These are phyloP conservation scores for Gerris lacustris DNA, from an alignment of 2,888 invertebrate species.

Conservation along the genomic window DNA sequence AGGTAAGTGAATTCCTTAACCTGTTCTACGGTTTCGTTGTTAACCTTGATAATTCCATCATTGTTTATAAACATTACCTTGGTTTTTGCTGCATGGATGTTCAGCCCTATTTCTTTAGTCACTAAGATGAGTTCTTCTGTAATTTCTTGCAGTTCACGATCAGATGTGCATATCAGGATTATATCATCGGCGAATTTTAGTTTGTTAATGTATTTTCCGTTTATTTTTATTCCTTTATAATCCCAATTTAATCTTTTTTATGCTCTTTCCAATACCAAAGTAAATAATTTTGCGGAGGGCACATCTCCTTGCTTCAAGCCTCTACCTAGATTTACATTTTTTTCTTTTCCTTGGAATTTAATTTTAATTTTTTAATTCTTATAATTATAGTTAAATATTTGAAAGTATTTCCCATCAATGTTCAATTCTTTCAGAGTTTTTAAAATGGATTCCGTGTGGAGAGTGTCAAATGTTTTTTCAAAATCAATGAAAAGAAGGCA, in stretches of 20 bases:
- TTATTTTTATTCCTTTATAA: not conserved
- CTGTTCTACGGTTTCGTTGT: not conserved
- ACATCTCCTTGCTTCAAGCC: too few relatives aligned
- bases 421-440: not conserved
- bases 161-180: not conserved
- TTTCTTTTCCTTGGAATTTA: not conserved
- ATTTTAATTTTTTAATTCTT: not conserved
- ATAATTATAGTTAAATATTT: conserved; percentile 7
- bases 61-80: conserved; percentile 6
- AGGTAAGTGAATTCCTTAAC: too few relatives aligned
- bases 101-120: conserved; percentile 6
- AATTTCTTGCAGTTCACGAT: conserved; percentile 2
- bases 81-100: conserved; percentile 6
- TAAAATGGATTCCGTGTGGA: conserved; percentile 1
- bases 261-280: not conserved
- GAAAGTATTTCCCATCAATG: not conserved
- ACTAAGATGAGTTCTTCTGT: not conserved
- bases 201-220: not conserved
- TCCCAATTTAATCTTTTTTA: not conserved
- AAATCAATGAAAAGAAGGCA: too few relatives aligned
- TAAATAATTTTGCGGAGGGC: not conserved
- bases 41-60: too few relatives aligned
- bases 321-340: not conserved
- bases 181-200: conserved; percentile 9
- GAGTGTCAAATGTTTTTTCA: too few relatives aligned